Evolutionary conservation across 2,888 invertebrate species (phyloP).

Genomic region (Thymelicus acteon): DNA sequence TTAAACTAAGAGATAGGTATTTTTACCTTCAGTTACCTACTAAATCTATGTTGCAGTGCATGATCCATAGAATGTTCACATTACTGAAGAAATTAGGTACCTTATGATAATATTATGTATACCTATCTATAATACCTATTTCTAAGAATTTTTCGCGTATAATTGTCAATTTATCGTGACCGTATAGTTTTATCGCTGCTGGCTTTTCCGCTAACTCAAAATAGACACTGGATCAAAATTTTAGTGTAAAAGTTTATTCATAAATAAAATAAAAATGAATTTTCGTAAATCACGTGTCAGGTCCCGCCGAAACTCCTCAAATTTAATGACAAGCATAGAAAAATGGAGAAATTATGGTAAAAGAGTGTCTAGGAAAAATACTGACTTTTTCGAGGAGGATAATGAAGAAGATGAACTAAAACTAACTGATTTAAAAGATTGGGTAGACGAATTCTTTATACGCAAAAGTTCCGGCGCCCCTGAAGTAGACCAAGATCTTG

Average conservation of each 20-base stretch:
- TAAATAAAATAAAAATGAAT: slow-evolving; percentile 59
- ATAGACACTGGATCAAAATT: slow-evolving; percentile 51
- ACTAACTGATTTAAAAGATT: slow-evolving; percentile 61
- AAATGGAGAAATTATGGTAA: slow-evolving; percentile 65
- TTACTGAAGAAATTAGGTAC: too few relatives aligned
- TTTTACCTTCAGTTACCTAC: too few relatives aligned
- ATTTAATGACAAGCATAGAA: slow-evolving; percentile 57
- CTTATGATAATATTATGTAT: neutral
- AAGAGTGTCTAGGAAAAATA: slow-evolving; percentile 54
- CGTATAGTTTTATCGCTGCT: slow-evolving; percentile 16
- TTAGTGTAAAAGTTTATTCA: slow-evolving; percentile 47
- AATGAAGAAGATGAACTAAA: slow-evolving; percentile 63
- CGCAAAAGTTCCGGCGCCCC: slow-evolving; percentile 60
- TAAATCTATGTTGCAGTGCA: too few relatives aligned
- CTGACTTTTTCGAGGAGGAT: slow-evolving; percentile 53
- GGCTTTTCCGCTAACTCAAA: slow-evolving; percentile 47
- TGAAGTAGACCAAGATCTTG: slow-evolving; percentile 70
- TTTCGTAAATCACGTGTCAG: slow-evolving; percentile 64
- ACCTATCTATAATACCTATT: neutral
- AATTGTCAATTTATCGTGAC: slow-evolving; percentile 8
- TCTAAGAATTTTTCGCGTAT: neutral
- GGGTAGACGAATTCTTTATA: slow-evolving; percentile 70
- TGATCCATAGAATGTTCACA: too few relatives aligned
- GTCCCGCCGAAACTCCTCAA: slow-evolving; percentile 61
- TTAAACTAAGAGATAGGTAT: too few relatives aligned